Conservation (phyloP, 2,888 invertebrate species). For the Tetrapedia diversipes region DNA sequence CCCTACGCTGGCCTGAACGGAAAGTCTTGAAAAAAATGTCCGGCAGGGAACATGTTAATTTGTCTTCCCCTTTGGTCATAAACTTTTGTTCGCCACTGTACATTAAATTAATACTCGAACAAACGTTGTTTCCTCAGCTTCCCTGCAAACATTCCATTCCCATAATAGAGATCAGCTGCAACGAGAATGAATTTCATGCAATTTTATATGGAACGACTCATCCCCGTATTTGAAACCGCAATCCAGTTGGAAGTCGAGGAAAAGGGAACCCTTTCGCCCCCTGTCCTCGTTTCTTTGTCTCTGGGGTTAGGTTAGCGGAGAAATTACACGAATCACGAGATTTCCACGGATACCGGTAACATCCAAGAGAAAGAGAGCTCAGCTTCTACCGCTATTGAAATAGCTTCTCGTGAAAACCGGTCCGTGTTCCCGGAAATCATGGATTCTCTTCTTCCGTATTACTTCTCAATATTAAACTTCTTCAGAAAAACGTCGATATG, state of each 20-base stretch:
- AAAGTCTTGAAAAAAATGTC: too few species aligned
- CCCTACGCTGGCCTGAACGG: too few species aligned
- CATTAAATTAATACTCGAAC: too few species aligned
- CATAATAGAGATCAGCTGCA: background rate
- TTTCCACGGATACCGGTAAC: constrained; percentile 15
- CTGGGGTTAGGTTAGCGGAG: constrained; percentile 15
- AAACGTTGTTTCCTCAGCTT: too few species aligned
- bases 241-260: constrained; percentile 5
- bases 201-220: background rate
- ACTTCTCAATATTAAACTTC: background rate
- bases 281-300: constrained; percentile 27
- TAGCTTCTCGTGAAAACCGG: constrained; percentile 13
- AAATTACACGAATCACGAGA: constrained; percentile 31
- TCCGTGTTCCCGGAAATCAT: constrained; percentile 11
- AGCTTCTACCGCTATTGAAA: constrained; percentile 1
- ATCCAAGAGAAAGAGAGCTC: background rate
- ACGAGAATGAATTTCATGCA: background rate
- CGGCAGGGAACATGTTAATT: too few species aligned
- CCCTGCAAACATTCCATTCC: too few species aligned
- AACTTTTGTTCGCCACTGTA: too few species aligned
- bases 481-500: background rate
- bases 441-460: background rate
- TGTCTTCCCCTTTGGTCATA: too few species aligned
- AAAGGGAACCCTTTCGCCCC: constrained; percentile 11
- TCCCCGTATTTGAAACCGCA: background rate